phyloP scores from a whole-genome alignment of 2,113 vertebrate species.

The Aleadryas rufinucha region DNA sequence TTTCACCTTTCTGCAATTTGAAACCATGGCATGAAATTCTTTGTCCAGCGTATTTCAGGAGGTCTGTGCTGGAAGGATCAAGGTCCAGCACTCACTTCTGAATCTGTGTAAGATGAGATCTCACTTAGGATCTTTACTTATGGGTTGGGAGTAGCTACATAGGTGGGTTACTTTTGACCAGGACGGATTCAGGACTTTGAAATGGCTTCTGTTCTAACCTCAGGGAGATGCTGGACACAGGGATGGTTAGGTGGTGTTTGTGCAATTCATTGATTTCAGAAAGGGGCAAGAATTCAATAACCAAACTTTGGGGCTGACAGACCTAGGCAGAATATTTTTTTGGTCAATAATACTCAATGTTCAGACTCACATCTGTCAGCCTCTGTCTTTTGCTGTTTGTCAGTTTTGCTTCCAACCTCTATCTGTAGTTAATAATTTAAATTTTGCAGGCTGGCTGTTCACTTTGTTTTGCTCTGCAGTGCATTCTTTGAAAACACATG shows the following conservation, averaged over 20 bases:
- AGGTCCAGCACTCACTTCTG: not conserved
- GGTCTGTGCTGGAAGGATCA: not conserved
- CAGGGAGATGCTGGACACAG: not conserved
- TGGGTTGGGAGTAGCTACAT: not conserved
- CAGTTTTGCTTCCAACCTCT: not conserved
- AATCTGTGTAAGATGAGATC: not conserved
- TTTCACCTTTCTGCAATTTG: not conserved
- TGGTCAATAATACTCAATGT: not conserved
- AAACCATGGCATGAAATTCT: not conserved
- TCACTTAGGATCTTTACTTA: not conserved
- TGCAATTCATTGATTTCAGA: not conserved
- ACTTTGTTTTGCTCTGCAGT: not conserved
- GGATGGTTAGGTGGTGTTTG: not conserved
- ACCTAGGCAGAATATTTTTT: not conserved
- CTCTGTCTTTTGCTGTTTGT: not conserved
- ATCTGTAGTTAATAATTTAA: slow-evolving; percentile 12
- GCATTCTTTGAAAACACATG: not conserved
- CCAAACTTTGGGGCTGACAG: not conserved
- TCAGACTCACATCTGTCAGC: not conserved
- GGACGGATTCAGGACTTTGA: not conserved
- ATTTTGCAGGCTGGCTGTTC: not conserved
- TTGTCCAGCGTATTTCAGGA: not conserved
- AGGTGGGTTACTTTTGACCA: not conserved
- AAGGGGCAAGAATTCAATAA: not conserved
- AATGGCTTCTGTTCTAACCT: not conserved